Evolutionary conservation across 2,113 vertebrate genomes (phyloP).

Genomic region (Ptyas mucosa): DNA sequence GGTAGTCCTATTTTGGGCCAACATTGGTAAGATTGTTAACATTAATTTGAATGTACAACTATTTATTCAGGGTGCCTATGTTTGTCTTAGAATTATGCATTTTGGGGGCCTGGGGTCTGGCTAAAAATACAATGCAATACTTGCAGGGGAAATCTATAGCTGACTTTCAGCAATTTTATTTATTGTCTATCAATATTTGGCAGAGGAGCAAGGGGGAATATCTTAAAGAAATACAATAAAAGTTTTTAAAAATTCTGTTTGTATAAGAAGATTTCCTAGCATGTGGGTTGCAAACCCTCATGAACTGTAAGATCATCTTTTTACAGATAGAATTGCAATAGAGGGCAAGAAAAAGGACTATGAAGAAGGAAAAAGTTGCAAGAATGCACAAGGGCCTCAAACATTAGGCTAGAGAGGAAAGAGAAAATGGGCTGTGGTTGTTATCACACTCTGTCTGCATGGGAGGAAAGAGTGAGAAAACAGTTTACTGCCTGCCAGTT

Average conservation of each 20-base stretch:
- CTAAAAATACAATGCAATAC: background rate
- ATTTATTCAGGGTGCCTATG: background rate
- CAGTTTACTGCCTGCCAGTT: background rate
- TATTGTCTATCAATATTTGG: background rate
- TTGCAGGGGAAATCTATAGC: background rate
- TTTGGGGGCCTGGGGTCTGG: background rate
- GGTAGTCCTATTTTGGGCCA: background rate
- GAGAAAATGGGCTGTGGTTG: background rate
- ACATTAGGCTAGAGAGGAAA: background rate
- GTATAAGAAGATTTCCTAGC: background rate
- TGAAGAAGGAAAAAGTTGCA: background rate
- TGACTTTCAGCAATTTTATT: background rate
- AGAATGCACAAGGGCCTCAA: background rate
- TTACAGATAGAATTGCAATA: background rate
- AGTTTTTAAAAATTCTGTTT: background rate
- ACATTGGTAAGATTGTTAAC: background rate
- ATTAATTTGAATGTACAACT: background rate
- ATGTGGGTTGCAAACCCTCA: background rate
- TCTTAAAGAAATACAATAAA: background rate
- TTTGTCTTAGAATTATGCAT: background rate
- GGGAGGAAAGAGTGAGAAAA: background rate
- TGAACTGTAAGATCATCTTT: background rate
- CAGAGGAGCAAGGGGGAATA: background rate
- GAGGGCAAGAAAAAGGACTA: background rate
- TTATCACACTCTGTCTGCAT: background rate